Conservation (phyloP, 2,113 vertebrate species). For the Psephotus haematonotus region DNA sequence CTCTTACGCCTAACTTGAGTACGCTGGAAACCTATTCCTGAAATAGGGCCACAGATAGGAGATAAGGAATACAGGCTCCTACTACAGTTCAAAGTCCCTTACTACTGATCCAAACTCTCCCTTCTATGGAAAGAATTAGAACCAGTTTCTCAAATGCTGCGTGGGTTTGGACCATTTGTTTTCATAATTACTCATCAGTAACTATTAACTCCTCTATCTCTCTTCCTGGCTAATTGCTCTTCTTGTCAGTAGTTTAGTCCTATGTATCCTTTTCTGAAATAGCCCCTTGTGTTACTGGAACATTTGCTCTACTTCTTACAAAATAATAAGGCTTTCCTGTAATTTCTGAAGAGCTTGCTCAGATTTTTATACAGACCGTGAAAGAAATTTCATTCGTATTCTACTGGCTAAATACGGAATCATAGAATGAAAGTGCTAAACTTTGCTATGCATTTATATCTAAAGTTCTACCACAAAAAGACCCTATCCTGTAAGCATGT, state of each 20-base stretch:
- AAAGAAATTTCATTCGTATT: not conserved
- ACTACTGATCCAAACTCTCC: not conserved
- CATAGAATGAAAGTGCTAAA: not conserved
- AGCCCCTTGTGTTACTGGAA: not conserved
- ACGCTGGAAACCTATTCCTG: not conserved
- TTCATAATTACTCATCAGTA: not conserved
- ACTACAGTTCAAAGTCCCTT: not conserved
- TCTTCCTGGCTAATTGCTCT: not conserved
- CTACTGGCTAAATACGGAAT: not conserved
- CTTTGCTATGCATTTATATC: not conserved
- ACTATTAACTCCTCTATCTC: not conserved
- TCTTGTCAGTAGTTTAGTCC: not conserved
- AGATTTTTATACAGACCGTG: not conserved
- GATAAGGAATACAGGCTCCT: not conserved
- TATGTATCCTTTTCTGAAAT: not conserved
- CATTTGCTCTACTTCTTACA: not conserved
- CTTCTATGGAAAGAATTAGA: not conserved
- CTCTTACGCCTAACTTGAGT: not conserved
- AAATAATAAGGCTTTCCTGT: not conserved
- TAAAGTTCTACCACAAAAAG: not conserved
- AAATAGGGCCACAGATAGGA: not conserved
- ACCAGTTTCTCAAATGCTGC: not conserved
- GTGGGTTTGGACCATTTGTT: not conserved
- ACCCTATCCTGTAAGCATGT: rapidly evolving
- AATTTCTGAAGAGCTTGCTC: not conserved